These are phyloP conservation scores for Gasterosteus aculeatus DNA, from an alignment of 2,113 vertebrate genomes.

Conservation along the genomic window DNA sequence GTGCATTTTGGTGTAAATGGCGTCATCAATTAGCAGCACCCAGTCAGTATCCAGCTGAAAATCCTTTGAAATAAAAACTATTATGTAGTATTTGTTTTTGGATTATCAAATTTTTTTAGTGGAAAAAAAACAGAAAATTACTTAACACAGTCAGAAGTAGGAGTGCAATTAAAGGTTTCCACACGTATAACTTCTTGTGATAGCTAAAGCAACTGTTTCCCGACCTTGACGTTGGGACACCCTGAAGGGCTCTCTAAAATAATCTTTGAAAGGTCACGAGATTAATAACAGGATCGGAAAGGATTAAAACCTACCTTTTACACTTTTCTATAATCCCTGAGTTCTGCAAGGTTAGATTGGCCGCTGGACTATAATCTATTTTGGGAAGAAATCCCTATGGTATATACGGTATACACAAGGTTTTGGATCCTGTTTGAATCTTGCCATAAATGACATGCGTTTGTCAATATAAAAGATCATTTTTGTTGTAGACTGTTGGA, in stretches of 20 bases:
- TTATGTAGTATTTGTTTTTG: neutral
- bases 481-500: no score
- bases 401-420: no score
- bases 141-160: neutral
- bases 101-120: slow-evolving; percentile 20
- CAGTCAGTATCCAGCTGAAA: neutral
- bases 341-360: neutral
- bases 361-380: no score
- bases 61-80: no score
- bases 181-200: no score
- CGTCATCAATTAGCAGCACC: slow-evolving; percentile 26
- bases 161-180: neutral
- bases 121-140: slow-evolving; percentile 3
- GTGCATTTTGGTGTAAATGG: slow-evolving; percentile 8
- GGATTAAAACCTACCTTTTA: neutral
- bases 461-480: no score
- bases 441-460: no score
- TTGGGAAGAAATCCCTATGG: no score
- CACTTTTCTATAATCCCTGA: neutral
- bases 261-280: neutral
- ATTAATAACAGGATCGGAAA: neutral
- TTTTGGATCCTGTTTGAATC: no score
- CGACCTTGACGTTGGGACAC: neutral
- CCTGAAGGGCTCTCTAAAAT: neutral
- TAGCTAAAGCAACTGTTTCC: neutral